Evolutionary conservation across 2,113 vertebrate genomes (phyloP).

Genomic region (Gopherus flavomarginatus): DNA sequence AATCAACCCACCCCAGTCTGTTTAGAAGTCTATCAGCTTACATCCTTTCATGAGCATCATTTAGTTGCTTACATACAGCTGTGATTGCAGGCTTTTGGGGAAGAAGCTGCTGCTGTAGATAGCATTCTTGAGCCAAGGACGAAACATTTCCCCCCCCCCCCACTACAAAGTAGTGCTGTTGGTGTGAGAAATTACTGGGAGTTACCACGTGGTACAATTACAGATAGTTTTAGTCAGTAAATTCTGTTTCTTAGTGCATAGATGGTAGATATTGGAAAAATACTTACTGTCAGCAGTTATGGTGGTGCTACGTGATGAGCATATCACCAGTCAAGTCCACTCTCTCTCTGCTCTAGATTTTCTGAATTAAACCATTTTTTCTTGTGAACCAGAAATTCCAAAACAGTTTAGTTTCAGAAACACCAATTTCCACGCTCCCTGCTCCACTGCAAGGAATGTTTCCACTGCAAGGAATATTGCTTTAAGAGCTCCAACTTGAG

Average conservation of each 20-base stretch:
- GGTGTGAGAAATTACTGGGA: background rate
- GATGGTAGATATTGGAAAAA: background rate
- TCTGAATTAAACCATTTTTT: background rate
- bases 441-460: background rate
- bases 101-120: background rate
- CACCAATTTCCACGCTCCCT: background rate
- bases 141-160: background rate
- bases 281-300: background rate
- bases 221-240: too few relatives aligned
- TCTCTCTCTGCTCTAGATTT: background rate
- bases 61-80: background rate
- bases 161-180: background rate
- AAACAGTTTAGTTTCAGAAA: background rate
- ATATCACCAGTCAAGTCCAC: too few relatives aligned
- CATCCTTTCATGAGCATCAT: background rate
- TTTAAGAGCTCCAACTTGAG: too few relatives aligned
- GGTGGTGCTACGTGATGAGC: background rate
- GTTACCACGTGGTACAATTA: background rate
- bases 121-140: background rate
- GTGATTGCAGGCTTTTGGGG: background rate
- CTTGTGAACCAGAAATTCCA: background rate
- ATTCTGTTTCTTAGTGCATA: too few relatives aligned
- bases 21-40: background rate
- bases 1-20: background rate
- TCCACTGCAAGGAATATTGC: background rate